Percentiles rank a stretch among this genome's conserved stretches.
Evolutionary conservation across 2,113 vertebrate genomes (phyloP).

Genomic region (Elephantulus edwardii): DNA sequence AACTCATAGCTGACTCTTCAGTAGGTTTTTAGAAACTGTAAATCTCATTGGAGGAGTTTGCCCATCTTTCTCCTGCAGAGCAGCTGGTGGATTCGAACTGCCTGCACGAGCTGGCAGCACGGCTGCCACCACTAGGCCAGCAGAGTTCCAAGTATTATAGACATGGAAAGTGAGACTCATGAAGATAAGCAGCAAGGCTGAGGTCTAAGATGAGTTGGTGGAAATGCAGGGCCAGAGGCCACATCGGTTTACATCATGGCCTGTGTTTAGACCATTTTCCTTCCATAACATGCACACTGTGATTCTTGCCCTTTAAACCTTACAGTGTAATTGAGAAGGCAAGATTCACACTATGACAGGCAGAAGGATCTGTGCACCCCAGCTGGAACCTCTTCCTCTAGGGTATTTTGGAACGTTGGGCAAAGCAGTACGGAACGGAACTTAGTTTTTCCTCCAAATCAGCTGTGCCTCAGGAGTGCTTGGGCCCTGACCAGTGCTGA

Average conservation of each 20-base stretch:
- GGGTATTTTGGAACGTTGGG: not conserved
- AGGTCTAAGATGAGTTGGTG: not conserved
- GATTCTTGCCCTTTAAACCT: constrained; percentile 23
- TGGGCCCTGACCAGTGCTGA: not conserved
- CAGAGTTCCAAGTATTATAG: not conserved
- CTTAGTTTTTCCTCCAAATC: not conserved
- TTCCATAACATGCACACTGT: not conserved
- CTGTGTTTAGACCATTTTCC: constrained; percentile 5
- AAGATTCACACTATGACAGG: not conserved
- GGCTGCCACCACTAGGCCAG: no score
- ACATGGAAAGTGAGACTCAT: not conserved
- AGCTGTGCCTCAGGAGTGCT: not conserved
- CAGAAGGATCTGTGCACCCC: not conserved
- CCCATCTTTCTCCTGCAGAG: no score
- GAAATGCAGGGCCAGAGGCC: constrained; percentile 30
- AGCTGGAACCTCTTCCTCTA: not conserved
- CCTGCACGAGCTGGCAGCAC: no score
- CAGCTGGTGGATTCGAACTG: no score
- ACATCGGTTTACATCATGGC: not conserved
- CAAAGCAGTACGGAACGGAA: not conserved
- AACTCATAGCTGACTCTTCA: no score
- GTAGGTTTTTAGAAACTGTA: no score
- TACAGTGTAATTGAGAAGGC: not conserved
- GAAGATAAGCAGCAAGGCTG: not conserved
- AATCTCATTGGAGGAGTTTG: no score